phyloP scores from a whole-genome alignment of 2,888 invertebrate genomes.

The Adelphocoris suturalis region DNA sequence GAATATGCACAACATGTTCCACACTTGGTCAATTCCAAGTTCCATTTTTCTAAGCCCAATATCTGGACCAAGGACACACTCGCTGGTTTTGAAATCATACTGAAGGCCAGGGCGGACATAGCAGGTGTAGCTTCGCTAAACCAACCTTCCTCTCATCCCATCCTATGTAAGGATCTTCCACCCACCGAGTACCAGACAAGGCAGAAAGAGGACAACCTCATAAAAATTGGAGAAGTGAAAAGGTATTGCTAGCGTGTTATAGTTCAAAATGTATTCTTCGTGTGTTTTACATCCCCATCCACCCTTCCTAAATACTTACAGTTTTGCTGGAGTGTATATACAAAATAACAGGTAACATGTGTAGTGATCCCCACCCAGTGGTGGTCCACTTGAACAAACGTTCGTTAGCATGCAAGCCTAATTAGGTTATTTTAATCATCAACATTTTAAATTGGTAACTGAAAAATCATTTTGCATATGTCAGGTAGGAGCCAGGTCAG shows the following conservation, averaged over 20 bases:
- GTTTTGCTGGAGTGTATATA: too few species aligned
- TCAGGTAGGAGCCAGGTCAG: too few species aligned
- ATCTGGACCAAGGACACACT: neutral
- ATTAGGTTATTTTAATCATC: too few species aligned
- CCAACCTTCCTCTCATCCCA: neutral
- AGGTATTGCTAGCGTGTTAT: slow-evolving; percentile 31
- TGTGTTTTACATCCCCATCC: too few species aligned
- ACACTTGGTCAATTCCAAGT: slow-evolving; percentile 44
- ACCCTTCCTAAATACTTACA: too few species aligned
- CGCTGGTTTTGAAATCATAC: slow-evolving; percentile 10
- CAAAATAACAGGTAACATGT: too few species aligned
- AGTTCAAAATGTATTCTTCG: too few species aligned
- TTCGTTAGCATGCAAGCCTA: too few species aligned
- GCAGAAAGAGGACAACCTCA: neutral
- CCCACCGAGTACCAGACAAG: neutral
- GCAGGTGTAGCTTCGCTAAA: neutral
- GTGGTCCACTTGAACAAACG: too few species aligned
- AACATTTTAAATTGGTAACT: too few species aligned
- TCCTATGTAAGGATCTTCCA: slow-evolving; percentile 28
- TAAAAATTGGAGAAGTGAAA: slow-evolving; percentile 54
- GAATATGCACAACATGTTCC: slow-evolving; percentile 56
- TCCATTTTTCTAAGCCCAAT: neutral
- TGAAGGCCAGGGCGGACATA: neutral
- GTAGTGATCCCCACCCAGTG: too few species aligned
- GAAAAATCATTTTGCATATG: too few species aligned